Evolutionary conservation across 2,888 invertebrate genomes (phyloP).

Genomic region (Acrobasis consociella): DNA sequence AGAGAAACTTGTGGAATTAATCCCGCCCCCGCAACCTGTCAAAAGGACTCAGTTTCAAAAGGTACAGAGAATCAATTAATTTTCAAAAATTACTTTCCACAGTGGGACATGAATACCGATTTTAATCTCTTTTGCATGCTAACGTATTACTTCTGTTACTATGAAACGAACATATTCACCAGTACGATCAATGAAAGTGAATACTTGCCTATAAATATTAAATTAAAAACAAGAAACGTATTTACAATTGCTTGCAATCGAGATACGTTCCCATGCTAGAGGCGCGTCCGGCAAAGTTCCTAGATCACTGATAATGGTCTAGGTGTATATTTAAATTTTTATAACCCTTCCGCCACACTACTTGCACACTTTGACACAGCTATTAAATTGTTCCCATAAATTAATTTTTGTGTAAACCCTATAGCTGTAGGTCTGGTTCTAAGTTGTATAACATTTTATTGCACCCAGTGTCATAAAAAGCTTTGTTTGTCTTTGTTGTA

Average conservation of each 20-base stretch:
- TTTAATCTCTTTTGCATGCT: too few species aligned
- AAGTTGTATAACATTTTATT: conserved; percentile 11
- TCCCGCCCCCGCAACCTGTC: too few species aligned
- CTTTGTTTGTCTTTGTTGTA: conserved; percentile 2
- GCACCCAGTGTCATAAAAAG: conserved; percentile 8
- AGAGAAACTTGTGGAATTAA: too few species aligned
- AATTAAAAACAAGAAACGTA: not conserved
- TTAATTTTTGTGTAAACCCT: conserved; percentile 19
- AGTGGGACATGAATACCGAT: too few species aligned
- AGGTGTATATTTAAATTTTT: conserved; percentile 20
- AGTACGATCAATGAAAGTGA: too few species aligned
- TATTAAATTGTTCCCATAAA: conserved; percentile 22
- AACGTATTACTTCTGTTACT: too few species aligned
- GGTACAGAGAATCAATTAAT: too few species aligned
- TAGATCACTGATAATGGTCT: conserved; percentile 18
- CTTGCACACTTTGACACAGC: conserved; percentile 18
- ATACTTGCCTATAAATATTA: too few species aligned
- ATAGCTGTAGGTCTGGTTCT: conserved; percentile 1
- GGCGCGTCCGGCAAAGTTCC: not conserved
- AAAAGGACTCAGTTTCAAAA: too few species aligned
- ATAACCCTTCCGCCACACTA: conserved; percentile 19
- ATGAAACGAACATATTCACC: too few species aligned
- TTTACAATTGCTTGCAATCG: not conserved
- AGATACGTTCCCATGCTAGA: not conserved
- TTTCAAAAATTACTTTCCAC: too few species aligned